Conservation (phyloP, 1,140 invertebrate genomes). For the Sarcophaga peregrina region DNA sequence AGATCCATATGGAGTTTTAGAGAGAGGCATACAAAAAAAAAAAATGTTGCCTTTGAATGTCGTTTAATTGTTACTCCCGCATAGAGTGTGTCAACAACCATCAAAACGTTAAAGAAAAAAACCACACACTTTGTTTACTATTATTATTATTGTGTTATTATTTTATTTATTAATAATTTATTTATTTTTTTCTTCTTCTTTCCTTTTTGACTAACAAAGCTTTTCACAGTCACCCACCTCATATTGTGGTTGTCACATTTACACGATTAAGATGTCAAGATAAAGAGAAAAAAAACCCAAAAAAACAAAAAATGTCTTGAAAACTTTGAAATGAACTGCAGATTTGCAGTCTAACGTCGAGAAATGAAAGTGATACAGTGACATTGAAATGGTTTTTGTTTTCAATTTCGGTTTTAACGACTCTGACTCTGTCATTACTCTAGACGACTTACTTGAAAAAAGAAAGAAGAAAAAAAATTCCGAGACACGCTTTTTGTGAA, state of each 20-base stretch:
- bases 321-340: no score
- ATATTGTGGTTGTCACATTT: neutral
- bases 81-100: neutral
- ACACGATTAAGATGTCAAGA: slow-evolving; percentile 18
- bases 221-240: slow-evolving; percentile 10
- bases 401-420: neutral
- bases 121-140: neutral
- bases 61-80: neutral
- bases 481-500: no score
- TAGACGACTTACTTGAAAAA: no score
- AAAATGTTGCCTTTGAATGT: neutral
- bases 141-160: no score
- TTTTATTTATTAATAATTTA: neutral
- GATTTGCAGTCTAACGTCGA: neutral
- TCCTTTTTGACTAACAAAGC: neutral
- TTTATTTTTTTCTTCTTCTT: neutral
- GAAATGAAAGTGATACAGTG: slow-evolving; percentile 26
- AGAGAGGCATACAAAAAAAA: neutral
- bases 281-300: neutral
- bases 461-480: no score
- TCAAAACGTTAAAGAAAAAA: no score
- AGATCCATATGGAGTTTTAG: neutral
- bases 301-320: no score
- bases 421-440: no score
- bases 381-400: neutral